These are phyloP conservation scores for Sander vitreus DNA, from an alignment of 2,113 vertebrate genomes.

Conservation along the genomic window DNA sequence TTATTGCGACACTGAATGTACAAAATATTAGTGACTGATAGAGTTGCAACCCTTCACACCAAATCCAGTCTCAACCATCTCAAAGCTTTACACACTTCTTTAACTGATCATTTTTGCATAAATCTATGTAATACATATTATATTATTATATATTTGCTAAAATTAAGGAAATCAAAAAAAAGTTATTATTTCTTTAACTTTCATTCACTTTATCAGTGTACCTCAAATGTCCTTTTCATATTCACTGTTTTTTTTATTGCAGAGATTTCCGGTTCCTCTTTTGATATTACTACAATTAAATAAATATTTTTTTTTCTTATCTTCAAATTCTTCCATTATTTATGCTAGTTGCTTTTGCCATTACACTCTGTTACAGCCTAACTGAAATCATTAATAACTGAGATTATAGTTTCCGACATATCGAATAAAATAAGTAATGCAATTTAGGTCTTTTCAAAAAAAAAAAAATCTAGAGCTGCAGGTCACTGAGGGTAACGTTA, in stretches of 20 bases:
- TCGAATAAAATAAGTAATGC: neutral
- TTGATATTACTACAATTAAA: neutral
- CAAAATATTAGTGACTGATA: conserved; percentile 4
- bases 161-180: neutral
- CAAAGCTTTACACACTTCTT: conserved; percentile 1
- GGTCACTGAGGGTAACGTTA: conserved; percentile 30
- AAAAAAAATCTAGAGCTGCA: conserved; percentile 2
- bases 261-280: neutral
- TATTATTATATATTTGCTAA: neutral
- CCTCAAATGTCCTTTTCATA: neutral
- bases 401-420: conserved; percentile 7
- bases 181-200: neutral
- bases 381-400: neutral
- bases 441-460: neutral
- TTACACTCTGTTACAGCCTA: neutral
- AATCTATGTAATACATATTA: neutral
- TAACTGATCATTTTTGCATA: neutral
- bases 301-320: neutral
- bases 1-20: conserved; percentile 3
- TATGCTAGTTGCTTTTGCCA: neutral
- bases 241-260: neutral
- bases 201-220: too few relatives aligned
- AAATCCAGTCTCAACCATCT: conserved; percentile 5
- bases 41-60: neutral
- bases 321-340: neutral